These are phyloP conservation scores for Ceriagrion tenellum DNA, from an alignment of 2,888 invertebrate genomes.

Conservation along the genomic window DNA sequence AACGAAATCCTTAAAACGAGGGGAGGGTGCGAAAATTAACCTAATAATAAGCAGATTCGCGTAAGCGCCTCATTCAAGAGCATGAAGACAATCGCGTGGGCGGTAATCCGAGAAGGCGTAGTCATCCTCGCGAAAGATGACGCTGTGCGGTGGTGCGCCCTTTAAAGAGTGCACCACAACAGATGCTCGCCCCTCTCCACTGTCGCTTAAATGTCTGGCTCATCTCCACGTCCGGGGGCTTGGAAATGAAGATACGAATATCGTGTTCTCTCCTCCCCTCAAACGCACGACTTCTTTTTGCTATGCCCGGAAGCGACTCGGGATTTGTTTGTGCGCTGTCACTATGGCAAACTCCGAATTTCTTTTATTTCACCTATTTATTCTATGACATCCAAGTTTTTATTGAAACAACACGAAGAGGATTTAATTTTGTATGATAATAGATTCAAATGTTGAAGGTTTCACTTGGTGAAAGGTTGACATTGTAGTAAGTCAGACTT, in stretches of 20 bases:
- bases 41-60: conserved; percentile 29
- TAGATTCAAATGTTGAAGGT: no score
- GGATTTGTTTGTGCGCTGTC: neutral
- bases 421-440: no score
- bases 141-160: neutral
- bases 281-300: neutral
- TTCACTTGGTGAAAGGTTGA: no score
- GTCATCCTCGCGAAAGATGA: neutral
- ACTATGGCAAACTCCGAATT: neutral
- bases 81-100: neutral
- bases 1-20: neutral
- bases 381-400: no score
- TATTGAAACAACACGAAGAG: no score
- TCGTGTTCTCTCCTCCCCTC: neutral
- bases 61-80: neutral
- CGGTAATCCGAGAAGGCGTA: conserved; percentile 1
- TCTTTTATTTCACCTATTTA: no score
- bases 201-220: conserved; percentile 69
- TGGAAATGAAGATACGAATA: neutral
- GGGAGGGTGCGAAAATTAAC: conserved; percentile 54
- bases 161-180: neutral
- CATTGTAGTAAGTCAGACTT: no score
- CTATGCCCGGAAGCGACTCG: no score
- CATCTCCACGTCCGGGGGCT: conserved; percentile 74
- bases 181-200: neutral